Evolutionary conservation across 2,888 invertebrate species (phyloP).

Genomic region (Leptothorax acervorum): DNA sequence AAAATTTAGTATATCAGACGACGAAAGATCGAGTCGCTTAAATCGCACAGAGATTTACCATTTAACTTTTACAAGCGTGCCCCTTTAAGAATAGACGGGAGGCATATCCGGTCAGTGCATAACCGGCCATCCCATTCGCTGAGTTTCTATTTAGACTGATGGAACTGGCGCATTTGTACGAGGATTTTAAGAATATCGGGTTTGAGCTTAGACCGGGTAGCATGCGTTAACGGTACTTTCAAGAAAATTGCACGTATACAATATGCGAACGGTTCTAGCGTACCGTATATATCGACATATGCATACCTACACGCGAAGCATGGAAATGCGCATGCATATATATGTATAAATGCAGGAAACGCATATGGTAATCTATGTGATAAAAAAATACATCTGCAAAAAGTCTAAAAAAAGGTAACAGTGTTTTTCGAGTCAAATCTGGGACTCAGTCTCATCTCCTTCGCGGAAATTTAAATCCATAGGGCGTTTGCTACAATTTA

Average conservation of each 20-base stretch:
- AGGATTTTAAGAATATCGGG: constrained; percentile 62
- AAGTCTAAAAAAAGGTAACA: neutral
- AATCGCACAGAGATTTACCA: neutral
- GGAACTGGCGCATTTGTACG: constrained; percentile 61
- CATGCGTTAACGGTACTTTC: constrained; percentile 64
- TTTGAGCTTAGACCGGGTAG: constrained; percentile 50
- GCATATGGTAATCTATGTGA: neutral
- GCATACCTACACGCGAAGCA: neutral
- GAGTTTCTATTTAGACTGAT: constrained; percentile 65
- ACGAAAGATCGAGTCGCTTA: neutral
- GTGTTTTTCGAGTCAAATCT: neutral
- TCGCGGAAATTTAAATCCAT: neutral
- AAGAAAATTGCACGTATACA: constrained; percentile 62
- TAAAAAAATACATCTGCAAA: neutral
- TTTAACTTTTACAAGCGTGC: constrained; percentile 30
- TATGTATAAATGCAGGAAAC: neutral
- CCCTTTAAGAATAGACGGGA: constrained; percentile 33
- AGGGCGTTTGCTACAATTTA: neutral
- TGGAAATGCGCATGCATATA: constrained; percentile 9
- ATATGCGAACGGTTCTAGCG: neutral
- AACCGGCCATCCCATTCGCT: constrained; percentile 57
- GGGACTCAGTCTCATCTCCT: neutral
- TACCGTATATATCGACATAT: constrained; percentile 42
- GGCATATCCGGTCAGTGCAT: constrained; percentile 25
- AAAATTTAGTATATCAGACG: neutral